Conservation (phyloP, 1,140 invertebrate genomes). For the Nasonia giraulti region DNA sequence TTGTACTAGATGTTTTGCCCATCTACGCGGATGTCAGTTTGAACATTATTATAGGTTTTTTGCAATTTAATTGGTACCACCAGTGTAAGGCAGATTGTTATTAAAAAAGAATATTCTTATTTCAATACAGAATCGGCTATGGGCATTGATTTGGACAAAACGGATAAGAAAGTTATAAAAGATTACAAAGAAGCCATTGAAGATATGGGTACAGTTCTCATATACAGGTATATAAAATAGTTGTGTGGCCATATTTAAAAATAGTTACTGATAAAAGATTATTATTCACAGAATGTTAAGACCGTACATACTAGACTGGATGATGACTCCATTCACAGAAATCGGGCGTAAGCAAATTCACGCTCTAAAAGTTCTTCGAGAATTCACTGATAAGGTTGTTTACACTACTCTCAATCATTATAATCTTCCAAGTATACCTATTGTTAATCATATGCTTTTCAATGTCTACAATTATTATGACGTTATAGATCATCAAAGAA, state of each 20-base stretch:
- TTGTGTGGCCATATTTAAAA: background rate
- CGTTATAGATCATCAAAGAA: conserved; percentile 60
- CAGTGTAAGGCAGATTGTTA: conserved; percentile 9
- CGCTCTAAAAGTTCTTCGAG: conserved; percentile 80
- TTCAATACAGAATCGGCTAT: conserved; percentile 83
- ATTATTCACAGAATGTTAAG: conserved; percentile 74
- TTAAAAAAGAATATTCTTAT: conserved; percentile 25
- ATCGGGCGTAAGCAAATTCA: conserved; percentile 73
- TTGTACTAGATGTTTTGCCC: conserved; percentile 82
- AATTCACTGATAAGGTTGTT: conserved; percentile 78
- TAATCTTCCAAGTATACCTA: background rate
- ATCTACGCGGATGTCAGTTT: conserved; percentile 85
- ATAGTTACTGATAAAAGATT: background rate
- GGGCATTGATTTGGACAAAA: conserved; percentile 80
- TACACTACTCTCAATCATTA: background rate
- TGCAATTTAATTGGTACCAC: background rate
- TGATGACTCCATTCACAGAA: conserved; percentile 72
- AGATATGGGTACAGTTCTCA: conserved; percentile 54
- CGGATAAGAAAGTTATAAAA: conserved; percentile 78
- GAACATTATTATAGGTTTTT: conserved; percentile 87
- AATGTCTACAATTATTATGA: too few relatives aligned
- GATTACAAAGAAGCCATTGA: conserved; percentile 86
- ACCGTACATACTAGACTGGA: conserved; percentile 74
- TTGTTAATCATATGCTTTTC: background rate
- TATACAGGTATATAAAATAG: conserved; percentile 49